Evolutionary conservation across 2,888 invertebrate species (phyloP), one percentile per base, ranked within the genome.

Genomic region (Zeuzera pyrina): DNA sequence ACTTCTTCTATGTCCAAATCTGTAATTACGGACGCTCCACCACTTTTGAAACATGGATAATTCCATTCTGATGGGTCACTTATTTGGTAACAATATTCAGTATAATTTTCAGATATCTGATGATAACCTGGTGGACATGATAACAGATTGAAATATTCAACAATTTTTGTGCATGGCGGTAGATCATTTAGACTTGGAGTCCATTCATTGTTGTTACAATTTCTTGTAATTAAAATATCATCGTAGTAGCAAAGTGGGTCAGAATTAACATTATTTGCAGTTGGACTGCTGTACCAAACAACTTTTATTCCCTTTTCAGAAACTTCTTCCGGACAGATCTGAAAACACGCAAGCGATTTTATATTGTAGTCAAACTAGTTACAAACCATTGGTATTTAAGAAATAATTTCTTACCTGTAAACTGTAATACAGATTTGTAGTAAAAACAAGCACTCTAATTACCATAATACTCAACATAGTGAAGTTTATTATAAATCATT

Each of bases 21-120:
- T 2, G 73, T 72, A 8, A 83, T 64, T 1, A 74, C 57, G 8
- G 73, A 61, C 3, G 72, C 72, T 10, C 72, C 76, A 2, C 81
- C 79, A 38, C 66, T 72, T 38, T 55, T 57, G 14, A 71, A 60
- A 45, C 83, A 83, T 1, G 83, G 81, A 38, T 48, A 57, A 26
- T 71, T 45, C 83, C 83, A 83, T 2, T 43, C 14, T 4, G 67
- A 52, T 8, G 57, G 19, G 30, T 50, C 28, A 32, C 46, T 51
- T 2, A 77, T 52, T 52, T 68, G 56, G 42, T 69, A 83, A 40
- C 83, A 83, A 35, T 68, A 74, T 11, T 63, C 51, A 7, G 60
- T 57, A 31, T 59, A 59, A 13, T 49, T 52, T 30, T 62, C 47
- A 1, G 70, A 64, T 34, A 79, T 59, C 44, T 52, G 56, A 22